Evolutionary conservation across 1,140 invertebrate genomes (phyloP).

Genomic region (Euwallacea fornicatus): DNA sequence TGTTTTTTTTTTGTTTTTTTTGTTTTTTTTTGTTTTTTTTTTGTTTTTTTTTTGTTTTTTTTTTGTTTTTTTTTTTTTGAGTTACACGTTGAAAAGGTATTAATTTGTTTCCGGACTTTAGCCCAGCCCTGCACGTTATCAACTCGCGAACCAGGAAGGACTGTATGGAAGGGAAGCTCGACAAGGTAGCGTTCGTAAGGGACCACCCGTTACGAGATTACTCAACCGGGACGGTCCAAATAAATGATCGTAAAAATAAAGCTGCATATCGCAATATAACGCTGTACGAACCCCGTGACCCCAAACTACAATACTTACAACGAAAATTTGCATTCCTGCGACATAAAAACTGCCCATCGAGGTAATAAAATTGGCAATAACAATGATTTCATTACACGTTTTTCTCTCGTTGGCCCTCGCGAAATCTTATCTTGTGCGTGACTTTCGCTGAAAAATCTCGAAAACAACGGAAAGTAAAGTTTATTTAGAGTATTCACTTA

Average conservation of each 20-base stretch:
- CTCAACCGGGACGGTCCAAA: slow-evolving; percentile 16
- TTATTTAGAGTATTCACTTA: too few relatives aligned
- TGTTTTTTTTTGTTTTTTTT: too few relatives aligned
- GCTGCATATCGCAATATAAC: slow-evolving; percentile 24
- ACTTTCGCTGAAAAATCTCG: slow-evolving; percentile 28
- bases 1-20: too few relatives aligned
- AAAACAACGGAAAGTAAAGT: neutral
- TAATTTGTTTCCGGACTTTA: too few relatives aligned
- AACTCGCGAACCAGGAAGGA: too few relatives aligned
- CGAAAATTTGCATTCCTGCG: slow-evolving; percentile 36
- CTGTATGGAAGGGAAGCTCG: too few relatives aligned
- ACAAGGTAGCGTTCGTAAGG: neutral
- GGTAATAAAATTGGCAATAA: slow-evolving; percentile 41
- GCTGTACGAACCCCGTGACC: slow-evolving; percentile 31
- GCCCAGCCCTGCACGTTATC: too few relatives aligned
- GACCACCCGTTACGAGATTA: slow-evolving; percentile 32
- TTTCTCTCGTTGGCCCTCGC: slow-evolving; percentile 21
- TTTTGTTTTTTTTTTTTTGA: too few relatives aligned
- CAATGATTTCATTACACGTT: slow-evolving; percentile 39
- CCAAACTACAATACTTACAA: slow-evolving; percentile 35
- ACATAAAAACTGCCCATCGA: slow-evolving; percentile 39
- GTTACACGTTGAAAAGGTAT: too few relatives aligned
- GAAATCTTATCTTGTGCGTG: slow-evolving; percentile 29
- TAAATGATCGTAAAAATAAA: slow-evolving; percentile 35
- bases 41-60: too few relatives aligned